These are phyloP conservation scores for Motacilla alba DNA, from an alignment of 2,113 vertebrate genomes.

Conservation along the genomic window DNA sequence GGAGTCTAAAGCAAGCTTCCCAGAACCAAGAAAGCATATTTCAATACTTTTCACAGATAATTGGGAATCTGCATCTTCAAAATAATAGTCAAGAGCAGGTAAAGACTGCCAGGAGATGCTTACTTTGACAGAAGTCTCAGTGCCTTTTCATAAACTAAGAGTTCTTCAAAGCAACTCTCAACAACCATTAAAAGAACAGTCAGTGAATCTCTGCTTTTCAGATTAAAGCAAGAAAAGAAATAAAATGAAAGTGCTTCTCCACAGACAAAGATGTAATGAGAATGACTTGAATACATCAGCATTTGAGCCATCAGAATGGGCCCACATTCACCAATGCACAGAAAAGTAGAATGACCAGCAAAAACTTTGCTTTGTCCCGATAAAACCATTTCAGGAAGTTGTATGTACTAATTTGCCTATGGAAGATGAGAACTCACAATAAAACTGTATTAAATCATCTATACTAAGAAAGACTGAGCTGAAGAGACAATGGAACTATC, in stretches of 20 bases:
- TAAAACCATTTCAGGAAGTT: neutral
- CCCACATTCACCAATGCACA: neutral
- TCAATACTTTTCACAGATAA: neutral
- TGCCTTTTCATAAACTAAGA: neutral
- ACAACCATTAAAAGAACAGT: slow-evolving; percentile 6
- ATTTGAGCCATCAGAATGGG: neutral
- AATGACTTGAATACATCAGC: neutral
- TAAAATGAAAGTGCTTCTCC: neutral
- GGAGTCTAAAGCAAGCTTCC: neutral
- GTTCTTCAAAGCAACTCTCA: slow-evolving; percentile 9
- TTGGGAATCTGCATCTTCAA: neutral
- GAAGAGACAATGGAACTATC: neutral
- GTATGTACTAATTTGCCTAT: neutral
- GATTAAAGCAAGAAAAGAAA: slow-evolving; percentile 14
- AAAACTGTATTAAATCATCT: neutral
- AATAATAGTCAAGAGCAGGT: neutral
- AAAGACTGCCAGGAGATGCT: neutral
- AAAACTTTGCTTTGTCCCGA: neutral
- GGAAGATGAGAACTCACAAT: neutral
- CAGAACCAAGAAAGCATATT: neutral
- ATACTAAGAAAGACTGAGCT: neutral
- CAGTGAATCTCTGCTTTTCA: neutral
- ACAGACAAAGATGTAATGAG: neutral
- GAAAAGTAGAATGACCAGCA: neutral
- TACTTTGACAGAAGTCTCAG: neutral